phyloP scores from a whole-genome alignment of 2,888 invertebrate species.

The Pocota personata region DNA sequence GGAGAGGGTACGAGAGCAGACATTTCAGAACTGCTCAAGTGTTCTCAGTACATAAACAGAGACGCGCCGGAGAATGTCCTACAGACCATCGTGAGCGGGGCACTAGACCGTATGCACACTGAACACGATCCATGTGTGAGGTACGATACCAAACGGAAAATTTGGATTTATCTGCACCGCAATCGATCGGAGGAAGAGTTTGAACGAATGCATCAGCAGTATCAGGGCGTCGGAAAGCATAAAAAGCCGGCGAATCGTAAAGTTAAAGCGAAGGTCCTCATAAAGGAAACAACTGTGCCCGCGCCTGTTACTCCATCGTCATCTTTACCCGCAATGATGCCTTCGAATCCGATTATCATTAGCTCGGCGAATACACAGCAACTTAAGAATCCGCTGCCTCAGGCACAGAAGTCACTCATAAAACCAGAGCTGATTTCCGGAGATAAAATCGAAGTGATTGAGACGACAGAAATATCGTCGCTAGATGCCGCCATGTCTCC shows the following conservation, averaged over 20 bases:
- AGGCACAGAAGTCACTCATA: conserved; percentile 43
- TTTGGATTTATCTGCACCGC: conserved; percentile 98
- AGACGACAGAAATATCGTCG: conserved; percentile 53
- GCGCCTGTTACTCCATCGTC: conserved; percentile 33
- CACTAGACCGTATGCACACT: conserved; percentile 94
- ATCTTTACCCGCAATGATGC: conserved; percentile 78
- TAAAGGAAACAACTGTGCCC: conserved; percentile 35
- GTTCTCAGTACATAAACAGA: conserved; percentile 87
- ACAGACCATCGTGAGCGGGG: conserved; percentile 94
- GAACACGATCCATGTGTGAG: conserved; percentile 96
- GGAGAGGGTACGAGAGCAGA: conserved; percentile 95
- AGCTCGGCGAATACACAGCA: conserved; percentile 46
- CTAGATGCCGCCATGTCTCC: conserved; percentile 38
- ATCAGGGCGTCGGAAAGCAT: conserved; percentile 86
- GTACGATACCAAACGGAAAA: conserved; percentile 94
- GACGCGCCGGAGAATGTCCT: conserved; percentile 82
- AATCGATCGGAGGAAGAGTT: conserved; percentile 85
- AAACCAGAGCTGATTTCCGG: conserved; percentile 54
- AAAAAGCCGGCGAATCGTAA: conserved; percentile 79
- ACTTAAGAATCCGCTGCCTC: conserved; percentile 29
- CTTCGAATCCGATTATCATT: conserved; percentile 77
- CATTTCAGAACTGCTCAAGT: conserved; percentile 93
- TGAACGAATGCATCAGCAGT: conserved; percentile 88
- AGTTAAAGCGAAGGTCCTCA: conserved; percentile 75
- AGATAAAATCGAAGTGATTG: conserved; percentile 62